phyloP scores from a whole-genome alignment of 2,113 vertebrate genomes.

The Pseudorasbora parva region DNA sequence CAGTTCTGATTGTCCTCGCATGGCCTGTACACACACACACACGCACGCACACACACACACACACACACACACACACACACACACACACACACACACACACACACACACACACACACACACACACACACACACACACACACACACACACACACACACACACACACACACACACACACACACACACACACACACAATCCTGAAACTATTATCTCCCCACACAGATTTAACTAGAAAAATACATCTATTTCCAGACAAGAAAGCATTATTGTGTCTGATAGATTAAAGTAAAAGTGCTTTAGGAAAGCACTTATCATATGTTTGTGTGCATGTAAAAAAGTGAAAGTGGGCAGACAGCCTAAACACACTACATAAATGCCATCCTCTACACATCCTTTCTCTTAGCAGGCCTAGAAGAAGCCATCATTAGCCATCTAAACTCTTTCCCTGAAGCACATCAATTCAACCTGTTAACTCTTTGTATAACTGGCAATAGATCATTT shows the following conservation, averaged over 20 bases:
- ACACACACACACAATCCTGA: neutral
- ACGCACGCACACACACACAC: neutral
- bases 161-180: neutral
- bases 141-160: neutral
- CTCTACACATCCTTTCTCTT: neutral
- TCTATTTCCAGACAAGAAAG: neutral
- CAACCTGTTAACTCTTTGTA: constrained; percentile 14
- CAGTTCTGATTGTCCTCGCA: neutral
- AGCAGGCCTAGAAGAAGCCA: neutral
- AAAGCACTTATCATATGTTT: neutral
- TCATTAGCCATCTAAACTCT: neutral
- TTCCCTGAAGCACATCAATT: constrained; percentile 17
- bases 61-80: too few relatives aligned
- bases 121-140: neutral
- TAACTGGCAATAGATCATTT: neutral
- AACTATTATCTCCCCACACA: neutral
- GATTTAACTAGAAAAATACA: neutral
- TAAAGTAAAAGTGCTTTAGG: neutral
- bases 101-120: too few relatives aligned
- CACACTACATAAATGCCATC: neutral
- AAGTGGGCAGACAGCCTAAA: neutral
- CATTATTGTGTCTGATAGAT: neutral
- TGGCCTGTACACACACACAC: neutral
- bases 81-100: too few relatives aligned
- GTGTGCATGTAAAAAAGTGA: neutral